Evolutionary conservation across 2,888 invertebrate genomes (phyloP), one percentile per base, ranked within the genome.

Genomic region (Arrhopalites spinosus): DNA sequence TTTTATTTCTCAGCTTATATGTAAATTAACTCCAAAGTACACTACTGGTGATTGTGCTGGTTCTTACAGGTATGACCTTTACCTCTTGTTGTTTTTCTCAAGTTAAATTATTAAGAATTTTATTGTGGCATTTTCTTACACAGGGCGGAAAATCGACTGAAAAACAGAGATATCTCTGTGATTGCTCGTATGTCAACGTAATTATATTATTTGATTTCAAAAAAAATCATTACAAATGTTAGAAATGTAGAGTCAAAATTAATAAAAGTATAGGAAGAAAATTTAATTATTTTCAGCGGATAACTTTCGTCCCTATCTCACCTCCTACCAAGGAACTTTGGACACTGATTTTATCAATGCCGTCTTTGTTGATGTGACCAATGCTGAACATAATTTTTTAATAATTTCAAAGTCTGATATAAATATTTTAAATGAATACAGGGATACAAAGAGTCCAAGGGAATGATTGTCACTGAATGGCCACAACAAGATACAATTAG

Each of bases 21-120:
- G 94, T 86, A 95, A 95, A 85, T 94, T 95, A 85, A 97, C 98
- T 0, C 95, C 97, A 0, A 89, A 95, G 80, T 94, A 98, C 84
- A 93, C 96, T 68, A 98, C 98, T 83, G 99, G 99, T 20, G 99
- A 99, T 86, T 99, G 98, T 85, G 98, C 98, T 2, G 98, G 98
- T 0, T 98, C 98, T 0, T 98, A 99, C 86, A 89, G 98, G 68
- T 13, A 59, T 15, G 59, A n/a, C n/a, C n/a, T n/a, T n/a, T n/a
- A n/a, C n/a, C n/a, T n/a, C n/a, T n/a, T n/a, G n/a, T n/a, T n/a
- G n/a, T n/a, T n/a, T n/a, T n/a, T n/a, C n/a, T n/a, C n/a, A n/a
- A n/a, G n/a, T n/a, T n/a, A n/a, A n/a, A n/a, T n/a, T n/a, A n/a
- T n/a, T n/a, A n/a, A n/a, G n/a, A n/a, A n/a, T n/a, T n/a, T n/a